Percentiles rank a stretch among this genome's conserved stretches.
Evolutionary conservation across 1,140 invertebrate species (phyloP).

Genomic region (Polypedilum vanderplanki): DNA sequence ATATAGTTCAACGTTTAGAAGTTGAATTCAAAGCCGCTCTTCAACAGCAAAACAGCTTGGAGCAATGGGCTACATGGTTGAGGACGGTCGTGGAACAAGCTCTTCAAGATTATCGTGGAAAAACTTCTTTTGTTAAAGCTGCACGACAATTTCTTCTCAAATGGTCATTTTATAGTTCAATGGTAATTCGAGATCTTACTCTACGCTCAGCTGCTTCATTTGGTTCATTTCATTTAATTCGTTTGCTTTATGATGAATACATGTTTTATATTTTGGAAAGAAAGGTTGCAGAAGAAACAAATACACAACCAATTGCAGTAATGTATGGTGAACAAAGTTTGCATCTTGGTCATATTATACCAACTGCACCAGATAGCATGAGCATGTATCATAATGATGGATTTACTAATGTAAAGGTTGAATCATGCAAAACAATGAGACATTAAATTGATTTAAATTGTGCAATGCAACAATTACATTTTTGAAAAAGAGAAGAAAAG

Average conservation of each 20-base stretch:
- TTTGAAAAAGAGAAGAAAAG: neutral
- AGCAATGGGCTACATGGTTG: conserved; percentile 96
- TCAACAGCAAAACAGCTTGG: conserved; percentile 85
- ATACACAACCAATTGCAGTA: conserved; percentile 88
- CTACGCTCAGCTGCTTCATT: conserved; percentile 94
- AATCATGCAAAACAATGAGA: neutral
- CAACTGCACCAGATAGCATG: neutral
- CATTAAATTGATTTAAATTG: conserved; percentile 7
- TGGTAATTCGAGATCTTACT: conserved; percentile 93
- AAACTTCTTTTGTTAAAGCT: conserved; percentile 79
- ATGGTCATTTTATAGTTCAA: conserved; percentile 99
- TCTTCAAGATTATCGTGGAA: conserved; percentile 79
- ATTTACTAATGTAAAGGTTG: conserved; percentile 16
- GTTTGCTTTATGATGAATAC: conserved; percentile 96
- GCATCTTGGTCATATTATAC: neutral
- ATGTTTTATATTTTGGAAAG: conserved; percentile 99
- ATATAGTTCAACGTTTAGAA: conserved; percentile 78
- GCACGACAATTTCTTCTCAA: conserved; percentile 92
- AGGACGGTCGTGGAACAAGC: conserved; percentile 84
- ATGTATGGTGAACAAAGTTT: conserved; percentile 50
- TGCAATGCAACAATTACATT: neutral
- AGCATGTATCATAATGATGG: conserved; percentile 12
- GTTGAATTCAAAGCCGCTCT: conserved; percentile 90
- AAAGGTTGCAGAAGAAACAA: conserved; percentile 84
- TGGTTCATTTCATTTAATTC: conserved; percentile 97